phyloP scores from a whole-genome alignment of 2,113 vertebrate species.

The Pomatorhinus ruficollis region DNA sequence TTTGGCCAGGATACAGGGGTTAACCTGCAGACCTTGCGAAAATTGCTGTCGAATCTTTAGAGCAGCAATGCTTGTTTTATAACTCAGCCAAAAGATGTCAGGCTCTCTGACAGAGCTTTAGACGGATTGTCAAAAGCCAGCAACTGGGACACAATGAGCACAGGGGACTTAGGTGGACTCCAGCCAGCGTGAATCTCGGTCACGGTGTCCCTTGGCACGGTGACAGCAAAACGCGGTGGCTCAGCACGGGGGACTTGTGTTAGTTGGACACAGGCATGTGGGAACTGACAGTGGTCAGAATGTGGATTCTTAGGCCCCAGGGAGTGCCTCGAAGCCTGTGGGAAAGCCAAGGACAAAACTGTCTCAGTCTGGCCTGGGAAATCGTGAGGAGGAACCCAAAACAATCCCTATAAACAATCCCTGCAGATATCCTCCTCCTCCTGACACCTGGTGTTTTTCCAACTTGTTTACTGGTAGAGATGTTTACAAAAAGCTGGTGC shows the following conservation, averaged over 20 bases:
- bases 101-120: not conserved
- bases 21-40: not conserved
- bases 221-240: not conserved
- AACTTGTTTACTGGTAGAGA: no score
- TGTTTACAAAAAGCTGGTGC: no score
- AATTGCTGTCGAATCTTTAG: not conserved
- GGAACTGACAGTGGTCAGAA: no score
- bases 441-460: no score
- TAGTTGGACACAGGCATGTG: not conserved
- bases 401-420: no score
- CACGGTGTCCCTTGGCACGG: not conserved
- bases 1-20: not conserved
- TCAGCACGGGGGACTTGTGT: not conserved
- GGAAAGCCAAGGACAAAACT: no score
- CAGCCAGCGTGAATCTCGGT: not conserved
- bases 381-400: no score
- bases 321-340: no score
- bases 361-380: no score
- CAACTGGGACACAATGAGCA: not conserved
- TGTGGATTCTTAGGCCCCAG: no score
- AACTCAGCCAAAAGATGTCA: not conserved
- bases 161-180: not conserved
- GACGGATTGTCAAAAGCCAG: conserved; percentile 6
- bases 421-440: no score
- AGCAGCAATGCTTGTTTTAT: not conserved